These are phyloP conservation scores for Onychomys leucogaster DNA, from an alignment of 2,797 vertebrate genomes.

Conservation along the genomic window DNA sequence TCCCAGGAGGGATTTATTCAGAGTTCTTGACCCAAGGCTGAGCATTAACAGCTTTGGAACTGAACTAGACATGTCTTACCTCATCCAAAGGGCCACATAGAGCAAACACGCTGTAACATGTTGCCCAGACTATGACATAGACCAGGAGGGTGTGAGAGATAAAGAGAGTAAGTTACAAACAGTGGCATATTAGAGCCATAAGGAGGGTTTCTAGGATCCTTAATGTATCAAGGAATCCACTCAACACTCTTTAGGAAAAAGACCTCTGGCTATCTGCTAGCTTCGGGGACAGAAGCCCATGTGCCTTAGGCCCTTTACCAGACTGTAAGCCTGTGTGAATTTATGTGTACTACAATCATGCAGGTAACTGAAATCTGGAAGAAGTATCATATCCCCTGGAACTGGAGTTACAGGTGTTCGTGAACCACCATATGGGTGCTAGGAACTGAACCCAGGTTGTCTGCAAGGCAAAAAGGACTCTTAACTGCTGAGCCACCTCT, in stretches of 20 bases:
- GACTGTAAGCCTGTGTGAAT: background rate
- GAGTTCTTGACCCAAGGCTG: background rate
- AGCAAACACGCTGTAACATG: background rate
- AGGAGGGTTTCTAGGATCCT: background rate
- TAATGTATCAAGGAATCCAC: background rate
- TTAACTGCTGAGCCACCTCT: background rate
- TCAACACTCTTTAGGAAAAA: no score
- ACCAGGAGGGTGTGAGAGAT: no score
- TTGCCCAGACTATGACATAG: background rate
- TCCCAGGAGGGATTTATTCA: background rate
- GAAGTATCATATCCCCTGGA: background rate
- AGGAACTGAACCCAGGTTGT: background rate
- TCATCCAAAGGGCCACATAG: background rate
- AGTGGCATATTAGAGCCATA: no score
- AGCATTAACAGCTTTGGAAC: background rate
- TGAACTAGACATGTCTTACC: background rate
- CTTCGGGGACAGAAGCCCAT: background rate
- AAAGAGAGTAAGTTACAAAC: background rate
- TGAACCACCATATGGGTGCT: background rate
- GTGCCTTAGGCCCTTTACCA: background rate
- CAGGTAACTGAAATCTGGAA: background rate
- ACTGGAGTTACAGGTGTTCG: no score
- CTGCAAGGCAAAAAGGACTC: no score
- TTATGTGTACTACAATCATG: background rate
- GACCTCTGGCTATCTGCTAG: background rate